Evolutionary conservation across 2,113 vertebrate genomes (phyloP).

Genomic region (Salvelinus fontinalis): DNA sequence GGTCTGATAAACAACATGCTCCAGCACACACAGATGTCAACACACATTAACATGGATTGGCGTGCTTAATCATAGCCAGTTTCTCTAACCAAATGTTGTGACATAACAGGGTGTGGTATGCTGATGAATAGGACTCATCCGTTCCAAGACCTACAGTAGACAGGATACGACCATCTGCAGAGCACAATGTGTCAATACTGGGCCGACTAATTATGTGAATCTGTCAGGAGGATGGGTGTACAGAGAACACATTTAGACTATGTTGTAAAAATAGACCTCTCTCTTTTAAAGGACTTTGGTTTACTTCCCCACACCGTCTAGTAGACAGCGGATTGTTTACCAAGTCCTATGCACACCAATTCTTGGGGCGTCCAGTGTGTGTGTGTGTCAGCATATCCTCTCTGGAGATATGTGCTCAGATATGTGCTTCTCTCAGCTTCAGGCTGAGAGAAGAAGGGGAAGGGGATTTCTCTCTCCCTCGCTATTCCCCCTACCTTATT

Average conservation of each 20-base stretch:
- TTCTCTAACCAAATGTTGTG: not conserved
- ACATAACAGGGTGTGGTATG: not conserved
- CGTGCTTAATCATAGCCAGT: not conserved
- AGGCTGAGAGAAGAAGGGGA: not conserved
- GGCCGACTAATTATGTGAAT: constrained; percentile 11
- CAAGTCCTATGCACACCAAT: not conserved
- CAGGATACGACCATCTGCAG: constrained; percentile 9
- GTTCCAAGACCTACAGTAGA: not conserved
- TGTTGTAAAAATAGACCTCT: constrained; percentile 10
- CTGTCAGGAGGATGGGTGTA: not conserved
- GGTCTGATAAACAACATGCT: not conserved
- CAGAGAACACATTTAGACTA: constrained; percentile 3
- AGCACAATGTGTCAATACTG: constrained; percentile 17
- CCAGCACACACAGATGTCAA: not conserved
- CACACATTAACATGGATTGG: not conserved
- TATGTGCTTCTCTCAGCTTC: too few species aligned
- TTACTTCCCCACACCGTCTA: not conserved
- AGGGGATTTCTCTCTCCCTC: not conserved
- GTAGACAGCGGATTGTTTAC: not conserved
- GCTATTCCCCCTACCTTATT: constrained; percentile 12
- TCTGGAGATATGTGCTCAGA: constrained; percentile 30
- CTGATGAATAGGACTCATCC: not conserved
- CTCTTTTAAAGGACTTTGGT: not conserved
- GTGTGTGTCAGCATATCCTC: constrained; percentile 3
- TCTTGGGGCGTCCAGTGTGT: not conserved